Evolutionary conservation across 2,797 vertebrate genomes (phyloP).

Genomic region (Smutsia temminckii): DNA sequence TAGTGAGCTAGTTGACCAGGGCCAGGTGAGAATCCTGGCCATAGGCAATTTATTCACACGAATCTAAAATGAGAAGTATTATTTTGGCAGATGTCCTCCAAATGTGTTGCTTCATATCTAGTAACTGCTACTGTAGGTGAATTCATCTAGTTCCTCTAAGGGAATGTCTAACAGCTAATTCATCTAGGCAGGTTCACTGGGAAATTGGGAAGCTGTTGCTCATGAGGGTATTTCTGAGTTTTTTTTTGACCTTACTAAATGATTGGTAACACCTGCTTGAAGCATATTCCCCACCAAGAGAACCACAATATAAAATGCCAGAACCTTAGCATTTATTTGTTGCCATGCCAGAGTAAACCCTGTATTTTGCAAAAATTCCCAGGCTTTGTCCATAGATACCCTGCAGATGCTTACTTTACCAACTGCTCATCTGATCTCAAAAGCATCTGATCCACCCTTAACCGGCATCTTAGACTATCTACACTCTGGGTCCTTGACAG

Average conservation of each 20-base stretch:
- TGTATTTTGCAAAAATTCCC: not conserved
- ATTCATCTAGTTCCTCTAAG: not conserved
- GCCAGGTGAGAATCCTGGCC: too few relatives aligned
- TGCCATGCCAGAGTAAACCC: not conserved
- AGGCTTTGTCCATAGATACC: not conserved
- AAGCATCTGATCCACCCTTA: not conserved
- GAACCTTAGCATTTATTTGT: not conserved
- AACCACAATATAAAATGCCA: not conserved
- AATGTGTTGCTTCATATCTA: not conserved
- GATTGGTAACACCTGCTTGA: not conserved
- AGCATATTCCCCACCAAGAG: not conserved
- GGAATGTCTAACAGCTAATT: not conserved
- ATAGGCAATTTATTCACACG: not conserved
- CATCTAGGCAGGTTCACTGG: not conserved
- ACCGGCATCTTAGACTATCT: not conserved
- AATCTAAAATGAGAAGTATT: constrained; percentile 32
- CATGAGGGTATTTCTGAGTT: not conserved
- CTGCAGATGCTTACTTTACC: not conserved
- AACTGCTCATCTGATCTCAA: not conserved
- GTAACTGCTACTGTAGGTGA: not conserved
- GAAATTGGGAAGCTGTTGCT: constrained; percentile 6
- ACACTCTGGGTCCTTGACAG: not conserved
- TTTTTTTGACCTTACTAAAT: not conserved
- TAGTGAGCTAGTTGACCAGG: too few relatives aligned
- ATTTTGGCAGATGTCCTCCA: not conserved